Conservation (phyloP, 2,797 vertebrate species). For the Glossophaga mutica region DNA sequence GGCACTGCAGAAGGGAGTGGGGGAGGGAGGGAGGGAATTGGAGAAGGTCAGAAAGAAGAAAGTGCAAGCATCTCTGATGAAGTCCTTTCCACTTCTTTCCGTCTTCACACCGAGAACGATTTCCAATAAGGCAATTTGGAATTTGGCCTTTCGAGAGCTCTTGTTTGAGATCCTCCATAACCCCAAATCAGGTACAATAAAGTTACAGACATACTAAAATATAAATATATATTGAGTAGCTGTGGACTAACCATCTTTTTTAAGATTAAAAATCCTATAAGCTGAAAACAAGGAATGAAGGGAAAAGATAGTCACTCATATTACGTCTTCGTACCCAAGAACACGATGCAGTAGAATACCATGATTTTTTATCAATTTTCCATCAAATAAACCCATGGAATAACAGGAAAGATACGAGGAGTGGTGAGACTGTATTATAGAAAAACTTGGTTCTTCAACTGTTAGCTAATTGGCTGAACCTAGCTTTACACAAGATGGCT, state of each 20-base stretch:
- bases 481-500: not conserved
- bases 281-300: conserved; percentile 1
- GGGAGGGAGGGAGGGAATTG: not conserved
- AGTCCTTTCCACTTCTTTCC: not conserved
- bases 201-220: not conserved
- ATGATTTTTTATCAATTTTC: not conserved
- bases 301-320: not conserved
- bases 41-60: not conserved
- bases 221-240: not conserved
- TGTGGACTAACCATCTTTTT: not conserved
- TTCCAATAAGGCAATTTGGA: not conserved
- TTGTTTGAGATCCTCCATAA: not conserved
- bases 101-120: not conserved
- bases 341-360: not conserved
- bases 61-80: not conserved
- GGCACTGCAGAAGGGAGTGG: not conserved
- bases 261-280: not conserved
- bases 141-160: not conserved
- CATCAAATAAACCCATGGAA: not conserved
- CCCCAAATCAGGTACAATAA: not conserved
- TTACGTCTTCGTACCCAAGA: not conserved
- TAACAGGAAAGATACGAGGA: not conserved
- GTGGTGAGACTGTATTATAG: not conserved
- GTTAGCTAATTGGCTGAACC: not conserved
- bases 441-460: not conserved